Evolutionary conservation across 53 echinoderm and acorn worm species (phyloP).

Genomic region (Echinometra lucunter): DNA sequence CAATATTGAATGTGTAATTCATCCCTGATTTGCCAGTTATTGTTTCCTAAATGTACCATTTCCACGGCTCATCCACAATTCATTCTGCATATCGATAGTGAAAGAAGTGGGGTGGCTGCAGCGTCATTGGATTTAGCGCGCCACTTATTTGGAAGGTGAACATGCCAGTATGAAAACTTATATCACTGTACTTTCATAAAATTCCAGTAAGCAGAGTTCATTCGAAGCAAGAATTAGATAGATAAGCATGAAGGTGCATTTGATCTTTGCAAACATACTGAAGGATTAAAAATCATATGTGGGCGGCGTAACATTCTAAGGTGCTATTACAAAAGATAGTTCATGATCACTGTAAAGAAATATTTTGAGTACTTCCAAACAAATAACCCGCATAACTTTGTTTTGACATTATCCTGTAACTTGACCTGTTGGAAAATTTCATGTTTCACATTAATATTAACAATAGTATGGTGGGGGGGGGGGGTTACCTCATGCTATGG

Average conservation of each 20-base stretch:
- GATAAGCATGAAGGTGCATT: background rate
- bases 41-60: constrained; percentile 30
- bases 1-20: background rate
- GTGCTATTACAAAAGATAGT: background rate
- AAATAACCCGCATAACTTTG: background rate
- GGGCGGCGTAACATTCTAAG: background rate
- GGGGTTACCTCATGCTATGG: too few relatives aligned
- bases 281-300: too few relatives aligned
- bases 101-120: background rate
- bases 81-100: background rate
- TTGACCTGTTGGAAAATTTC: background rate
- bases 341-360: too few relatives aligned
- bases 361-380: too few relatives aligned
- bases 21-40: constrained; percentile 16
- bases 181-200: background rate
- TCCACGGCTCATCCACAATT: constrained; percentile 41
- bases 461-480: too few relatives aligned
- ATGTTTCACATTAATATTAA: too few relatives aligned
- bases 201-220: background rate
- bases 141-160: background rate
- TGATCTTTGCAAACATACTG: background rate
- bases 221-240: background rate
- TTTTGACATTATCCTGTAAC: background rate
- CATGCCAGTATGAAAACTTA: background rate
- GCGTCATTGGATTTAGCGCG: background rate